Conservation (phyloP, 2,797 vertebrate genomes). For the Vultur gryphus region DNA sequence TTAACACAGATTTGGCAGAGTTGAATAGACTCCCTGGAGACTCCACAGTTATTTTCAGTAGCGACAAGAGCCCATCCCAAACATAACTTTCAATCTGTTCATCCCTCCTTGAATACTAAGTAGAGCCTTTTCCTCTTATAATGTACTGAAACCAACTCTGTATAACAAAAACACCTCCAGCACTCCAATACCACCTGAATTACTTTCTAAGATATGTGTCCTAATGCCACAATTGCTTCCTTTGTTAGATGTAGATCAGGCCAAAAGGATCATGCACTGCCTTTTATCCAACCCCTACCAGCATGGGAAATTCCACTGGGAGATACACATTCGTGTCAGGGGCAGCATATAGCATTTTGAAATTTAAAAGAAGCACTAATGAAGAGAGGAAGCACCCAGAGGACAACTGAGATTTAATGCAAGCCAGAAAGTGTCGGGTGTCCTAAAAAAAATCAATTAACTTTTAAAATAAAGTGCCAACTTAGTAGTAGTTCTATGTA, state of each 20-base stretch:
- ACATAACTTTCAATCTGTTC: conserved; percentile 56
- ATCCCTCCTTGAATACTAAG: conserved; percentile 33
- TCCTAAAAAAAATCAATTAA: background rate
- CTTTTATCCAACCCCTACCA: background rate
- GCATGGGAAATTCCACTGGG: background rate
- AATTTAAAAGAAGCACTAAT: background rate
- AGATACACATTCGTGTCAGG: background rate
- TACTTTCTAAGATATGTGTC: background rate
- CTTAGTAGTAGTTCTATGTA: background rate
- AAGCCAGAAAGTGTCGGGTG: background rate
- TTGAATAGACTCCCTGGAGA: conserved; percentile 33
- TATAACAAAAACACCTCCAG: background rate
- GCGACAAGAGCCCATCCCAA: conserved; percentile 47
- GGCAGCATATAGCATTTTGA: background rate
- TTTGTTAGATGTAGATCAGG: background rate
- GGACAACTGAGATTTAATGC: background rate
- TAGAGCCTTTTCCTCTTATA: conserved; percentile 14
- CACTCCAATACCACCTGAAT: background rate
- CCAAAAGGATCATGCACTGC: background rate
- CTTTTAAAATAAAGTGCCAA: background rate
- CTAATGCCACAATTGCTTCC: background rate
- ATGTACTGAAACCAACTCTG: background rate
- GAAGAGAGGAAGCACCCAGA: background rate
- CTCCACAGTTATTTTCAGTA: conserved; percentile 31
- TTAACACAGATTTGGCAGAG: conserved; percentile 12